phyloP scores from a whole-genome alignment of 2,113 vertebrate species.

The Myiozetetes cayanensis region DNA sequence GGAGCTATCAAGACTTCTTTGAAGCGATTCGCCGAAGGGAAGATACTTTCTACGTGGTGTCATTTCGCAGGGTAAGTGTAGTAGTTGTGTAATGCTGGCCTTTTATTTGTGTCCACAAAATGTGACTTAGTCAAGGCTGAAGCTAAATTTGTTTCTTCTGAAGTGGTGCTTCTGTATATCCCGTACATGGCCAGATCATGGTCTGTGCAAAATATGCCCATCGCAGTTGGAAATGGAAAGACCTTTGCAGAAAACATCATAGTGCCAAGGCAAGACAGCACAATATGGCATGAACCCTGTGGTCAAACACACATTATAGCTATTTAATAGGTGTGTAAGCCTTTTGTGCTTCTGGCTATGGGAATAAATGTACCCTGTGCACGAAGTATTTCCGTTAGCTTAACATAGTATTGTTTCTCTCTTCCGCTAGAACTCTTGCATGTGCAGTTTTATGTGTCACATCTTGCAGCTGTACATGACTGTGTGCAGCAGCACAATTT shows the following conservation, averaged over 20 bases:
- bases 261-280: neutral
- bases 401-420: neutral
- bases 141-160: neutral
- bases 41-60: slow-evolving; percentile 95
- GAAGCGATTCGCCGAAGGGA: slow-evolving; percentile 88
- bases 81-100: neutral
- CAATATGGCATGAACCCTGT: neutral
- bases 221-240: neutral
- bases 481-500: neutral
- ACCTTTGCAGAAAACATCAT: neutral
- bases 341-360: neutral
- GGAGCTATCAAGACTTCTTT: slow-evolving; percentile 88
- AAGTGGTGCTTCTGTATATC: neutral
- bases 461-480: neutral
- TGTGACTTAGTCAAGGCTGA: neutral
- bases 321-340: neutral
- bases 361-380: neutral
- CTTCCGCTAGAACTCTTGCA: neutral
- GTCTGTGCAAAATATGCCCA: neutral
- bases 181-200: neutral
- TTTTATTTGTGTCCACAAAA: neutral
- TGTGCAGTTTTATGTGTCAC: neutral
- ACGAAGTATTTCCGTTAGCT: neutral
- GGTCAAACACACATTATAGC: neutral
- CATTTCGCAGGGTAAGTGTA: slow-evolving; percentile 90